Evolutionary conservation across 2,797 vertebrate species (phyloP).

Genomic region (Rhodeus uyekii): DNA sequence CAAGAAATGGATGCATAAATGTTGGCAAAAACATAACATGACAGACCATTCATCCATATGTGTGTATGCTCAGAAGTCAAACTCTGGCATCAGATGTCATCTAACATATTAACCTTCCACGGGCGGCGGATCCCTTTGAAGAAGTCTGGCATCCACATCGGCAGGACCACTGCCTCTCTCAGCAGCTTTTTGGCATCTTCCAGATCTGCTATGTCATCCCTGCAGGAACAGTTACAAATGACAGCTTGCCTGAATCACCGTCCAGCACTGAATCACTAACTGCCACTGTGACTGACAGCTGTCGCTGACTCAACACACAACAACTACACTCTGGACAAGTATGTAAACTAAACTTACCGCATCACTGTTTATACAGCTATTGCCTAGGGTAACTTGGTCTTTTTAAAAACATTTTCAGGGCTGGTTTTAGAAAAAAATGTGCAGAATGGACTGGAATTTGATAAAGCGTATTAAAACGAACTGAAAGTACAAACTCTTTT

Average conservation of each 20-base stretch:
- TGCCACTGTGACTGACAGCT: constrained; percentile 37
- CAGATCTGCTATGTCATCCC: constrained; percentile 96
- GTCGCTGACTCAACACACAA: constrained; percentile 31
- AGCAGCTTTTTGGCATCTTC: constrained; percentile 98
- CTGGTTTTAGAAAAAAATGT: neutral
- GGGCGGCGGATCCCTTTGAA: constrained; percentile 98
- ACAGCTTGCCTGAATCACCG: constrained; percentile 43
- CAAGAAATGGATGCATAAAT: neutral
- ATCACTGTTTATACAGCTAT: neutral
- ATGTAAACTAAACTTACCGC: neutral
- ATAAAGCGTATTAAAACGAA: neutral
- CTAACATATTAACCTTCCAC: constrained; percentile 86
- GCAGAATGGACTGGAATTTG: neutral
- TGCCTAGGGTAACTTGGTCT: neutral
- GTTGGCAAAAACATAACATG: neutral
- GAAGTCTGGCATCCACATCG: constrained; percentile 99
- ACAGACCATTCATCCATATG: neutral
- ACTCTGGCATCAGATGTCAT: neutral
- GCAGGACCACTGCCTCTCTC: constrained; percentile 95
- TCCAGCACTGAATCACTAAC: constrained; percentile 44
- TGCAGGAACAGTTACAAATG: constrained; percentile 60
- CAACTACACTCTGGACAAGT: neutral
- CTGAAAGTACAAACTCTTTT: neutral
- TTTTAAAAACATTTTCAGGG: neutral
- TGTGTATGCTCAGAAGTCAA: constrained; percentile 7